Conservation (phyloP, 2,888 invertebrate genomes). For the Octonoba sinensis region DNA sequence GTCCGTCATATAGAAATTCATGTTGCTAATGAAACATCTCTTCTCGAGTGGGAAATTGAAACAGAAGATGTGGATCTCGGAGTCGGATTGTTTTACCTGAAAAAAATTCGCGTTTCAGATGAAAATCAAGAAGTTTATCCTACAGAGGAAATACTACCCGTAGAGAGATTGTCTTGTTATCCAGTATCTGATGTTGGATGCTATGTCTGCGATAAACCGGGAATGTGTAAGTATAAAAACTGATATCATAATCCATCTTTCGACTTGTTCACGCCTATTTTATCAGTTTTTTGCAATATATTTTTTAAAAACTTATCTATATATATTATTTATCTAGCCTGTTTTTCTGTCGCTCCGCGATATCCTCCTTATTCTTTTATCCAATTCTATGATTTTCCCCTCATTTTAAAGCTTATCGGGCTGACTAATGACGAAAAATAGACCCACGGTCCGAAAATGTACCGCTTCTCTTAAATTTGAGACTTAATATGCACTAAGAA, state of each 20-base stretch:
- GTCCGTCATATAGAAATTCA: slow-evolving; percentile 13
- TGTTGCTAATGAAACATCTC: slow-evolving; percentile 4
- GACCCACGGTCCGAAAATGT: too few species aligned
- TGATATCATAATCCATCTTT: neutral
- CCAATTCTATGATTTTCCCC: too few species aligned
- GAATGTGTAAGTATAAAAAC: slow-evolving; percentile 13
- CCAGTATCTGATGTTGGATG: slow-evolving; percentile 5
- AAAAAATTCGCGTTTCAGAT: slow-evolving; percentile 1
- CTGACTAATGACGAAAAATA: too few species aligned
- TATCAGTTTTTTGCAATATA: too few species aligned
- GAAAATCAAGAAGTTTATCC: slow-evolving; percentile 13
- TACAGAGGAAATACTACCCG: slow-evolving; percentile 12
- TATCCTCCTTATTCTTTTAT: too few species aligned
- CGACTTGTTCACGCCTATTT: too few species aligned
- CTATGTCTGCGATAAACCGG: slow-evolving; percentile 10
- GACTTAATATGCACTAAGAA: too few species aligned
- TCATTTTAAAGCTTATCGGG: too few species aligned
- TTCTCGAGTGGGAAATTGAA: slow-evolving; percentile 21
- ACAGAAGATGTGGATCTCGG: slow-evolving; percentile 14
- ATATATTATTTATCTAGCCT: too few species aligned
- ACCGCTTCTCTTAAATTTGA: too few species aligned
- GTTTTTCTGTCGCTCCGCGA: too few species aligned
- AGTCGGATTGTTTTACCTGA: slow-evolving; percentile 8
- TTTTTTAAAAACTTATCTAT: too few species aligned
- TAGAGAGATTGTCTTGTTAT: neutral